Evolutionary conservation across 2,113 vertebrate species (phyloP), one percentile per base, ranked within the genome.

Genomic region (Petrocephalus zakoni): DNA sequence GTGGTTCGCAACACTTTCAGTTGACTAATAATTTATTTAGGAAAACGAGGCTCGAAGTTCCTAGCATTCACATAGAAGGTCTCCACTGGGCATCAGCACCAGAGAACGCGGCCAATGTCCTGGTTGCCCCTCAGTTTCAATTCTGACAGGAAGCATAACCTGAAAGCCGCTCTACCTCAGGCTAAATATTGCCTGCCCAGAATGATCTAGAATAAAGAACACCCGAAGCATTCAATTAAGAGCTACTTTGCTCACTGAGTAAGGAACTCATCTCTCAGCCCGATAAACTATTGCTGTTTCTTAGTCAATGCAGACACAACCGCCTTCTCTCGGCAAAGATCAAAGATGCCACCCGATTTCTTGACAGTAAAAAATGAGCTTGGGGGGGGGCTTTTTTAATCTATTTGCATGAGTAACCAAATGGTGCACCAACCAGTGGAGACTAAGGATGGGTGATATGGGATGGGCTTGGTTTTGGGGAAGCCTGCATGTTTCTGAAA

Each of bases 221-320:
- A 92, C 92, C 91, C 81, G 37, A 85, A 7, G 89, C 90, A 94
- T 93, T 93, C 91, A 93, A 89, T 94, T 94, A 93, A 82, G 78
- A 58, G 53, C 82, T 55, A 91, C 92, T 94, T 94, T 90, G 92
- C 91, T 89, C 86, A 83, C 90, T 75, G 89, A 91, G 64, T 25
- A 9, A 51, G 46, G 87, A 91, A 91, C 90, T 89, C 53, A 92
- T 93, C 92, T 90, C 87, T 93, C 90, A 92, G 87, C 29, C 58
- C 78, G 68, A 89, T 93, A 93, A 93, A 90, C 90, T 56, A 93
- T 92, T 93, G 89, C 52, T 42, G 22, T 51, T 51, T 89, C 89
- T 89, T 47, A 90, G 88, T 81, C 55, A 81, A 34, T 11, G 22
- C 81, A 58, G 91, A 90, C 90, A 89, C 88, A 85, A 75, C 53